Evolutionary conservation across 2,888 invertebrate genomes (phyloP), one percentile per base, ranked within the genome.

Genomic region (Agrypnus murinus): DNA sequence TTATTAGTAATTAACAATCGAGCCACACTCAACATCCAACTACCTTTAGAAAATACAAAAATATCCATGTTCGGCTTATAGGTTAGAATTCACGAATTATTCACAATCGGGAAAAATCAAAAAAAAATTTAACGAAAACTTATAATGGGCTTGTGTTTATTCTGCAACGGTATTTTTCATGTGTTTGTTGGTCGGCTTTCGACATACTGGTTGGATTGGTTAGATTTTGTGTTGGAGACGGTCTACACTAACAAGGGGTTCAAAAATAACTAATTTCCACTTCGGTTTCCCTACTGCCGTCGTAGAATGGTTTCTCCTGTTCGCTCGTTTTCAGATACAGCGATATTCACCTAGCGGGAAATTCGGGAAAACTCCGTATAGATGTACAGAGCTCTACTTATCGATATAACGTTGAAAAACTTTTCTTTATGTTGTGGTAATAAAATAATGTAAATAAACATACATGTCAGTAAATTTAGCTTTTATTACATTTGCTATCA

Each of bases 261-360:
- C 81, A 80, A 82, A 82, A 82, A 83, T 82, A 82, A 83, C 82
- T 82, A 79, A 77, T 78, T 78, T 81, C 78, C 79, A 77, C 79
- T 78, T 78, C 79, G 64, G 77, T 74, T 73, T 73, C 63, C 65
- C 69, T 65, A 74, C 74, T 79, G 76, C 75, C 76, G 76, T 77
- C 77, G 77, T 78, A 75, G 76, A 73, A 75, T 72, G 72, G 73
- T 75, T 63, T 70, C 74, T 74, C 76, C 73, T 71, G 70, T 63
- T 64, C 19, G 55, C 6, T 67, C 19, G 55, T 6, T 19, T 69
- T 36, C 43, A 55, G 63, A 31, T 45, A 48, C 60, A 55, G 36
- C 45, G 19, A 17, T 46, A n/a, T 53, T 50, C 70, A 65, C 65
- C 70, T 70, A 60, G 70, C 70, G 70, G 65, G 60, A 69, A 69